phyloP scores from a whole-genome alignment of 2,888 invertebrate species.

The Eristalis tenax region DNA sequence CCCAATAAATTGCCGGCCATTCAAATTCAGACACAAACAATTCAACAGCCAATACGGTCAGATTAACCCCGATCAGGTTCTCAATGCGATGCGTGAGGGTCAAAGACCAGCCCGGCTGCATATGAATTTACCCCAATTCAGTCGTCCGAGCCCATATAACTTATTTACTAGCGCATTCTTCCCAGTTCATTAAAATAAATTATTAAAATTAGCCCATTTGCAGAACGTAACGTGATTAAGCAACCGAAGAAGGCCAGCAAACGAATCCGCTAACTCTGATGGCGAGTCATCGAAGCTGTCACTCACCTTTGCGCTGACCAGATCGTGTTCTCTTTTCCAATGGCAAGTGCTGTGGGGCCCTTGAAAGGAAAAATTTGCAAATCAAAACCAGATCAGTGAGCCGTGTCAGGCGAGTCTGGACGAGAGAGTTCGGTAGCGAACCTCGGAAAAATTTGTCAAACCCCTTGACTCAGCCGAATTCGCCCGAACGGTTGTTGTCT shows the following conservation, averaged over 20 bases:
- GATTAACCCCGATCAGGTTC: neutral
- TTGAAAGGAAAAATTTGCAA: neutral
- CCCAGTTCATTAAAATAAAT: neutral
- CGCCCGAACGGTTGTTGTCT: neutral
- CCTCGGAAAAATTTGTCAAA: neutral
- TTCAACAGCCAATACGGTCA: neutral
- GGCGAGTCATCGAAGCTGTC: neutral
- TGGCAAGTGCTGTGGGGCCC: neutral
- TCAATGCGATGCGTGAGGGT: neutral
- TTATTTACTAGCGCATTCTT: neutral
- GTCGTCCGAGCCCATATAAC: neutral
- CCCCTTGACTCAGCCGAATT: neutral
- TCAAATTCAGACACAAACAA: neutral
- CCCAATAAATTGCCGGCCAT: neutral
- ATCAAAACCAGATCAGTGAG: neutral
- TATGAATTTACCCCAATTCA: neutral
- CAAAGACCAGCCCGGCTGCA: neutral
- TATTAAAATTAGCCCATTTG: neutral
- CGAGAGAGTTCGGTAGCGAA: constrained; percentile 1
- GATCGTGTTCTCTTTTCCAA: neutral
- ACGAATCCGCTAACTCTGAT: neutral
- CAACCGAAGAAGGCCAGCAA: neutral
- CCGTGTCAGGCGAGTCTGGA: neutral
- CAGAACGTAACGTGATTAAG: neutral
- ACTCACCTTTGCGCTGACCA: neutral